Conservation (phyloP, 2,797 vertebrate species). For the Alauda arvensis region DNA sequence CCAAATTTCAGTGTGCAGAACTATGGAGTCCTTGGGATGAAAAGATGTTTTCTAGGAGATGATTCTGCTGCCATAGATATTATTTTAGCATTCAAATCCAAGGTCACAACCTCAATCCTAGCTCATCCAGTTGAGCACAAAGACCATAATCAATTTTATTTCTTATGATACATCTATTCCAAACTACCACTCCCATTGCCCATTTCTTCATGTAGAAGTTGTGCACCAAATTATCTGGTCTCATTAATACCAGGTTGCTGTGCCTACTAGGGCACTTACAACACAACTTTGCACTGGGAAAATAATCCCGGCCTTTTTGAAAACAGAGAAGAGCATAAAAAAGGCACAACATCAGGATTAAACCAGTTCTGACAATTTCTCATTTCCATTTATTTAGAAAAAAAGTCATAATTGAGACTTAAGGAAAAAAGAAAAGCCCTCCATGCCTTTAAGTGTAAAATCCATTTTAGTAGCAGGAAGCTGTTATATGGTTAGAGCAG, state of each 20-base stretch:
- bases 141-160: not conserved
- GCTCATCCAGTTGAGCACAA: not conserved
- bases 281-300: not conserved
- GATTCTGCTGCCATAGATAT: not conserved
- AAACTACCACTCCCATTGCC: not conserved
- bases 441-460: slow-evolving; percentile 85
- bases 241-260: not conserved
- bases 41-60: not conserved
- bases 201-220: not conserved
- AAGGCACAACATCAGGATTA: not conserved
- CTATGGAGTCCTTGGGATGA: not conserved
- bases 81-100: not conserved
- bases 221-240: not conserved
- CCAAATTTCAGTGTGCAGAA: not conserved
- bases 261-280: not conserved
- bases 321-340: not conserved
- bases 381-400: slow-evolving; percentile 53
- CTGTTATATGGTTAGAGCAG: slow-evolving; percentile 90
- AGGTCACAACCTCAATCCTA: not conserved
- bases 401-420: slow-evolving; percentile 52
- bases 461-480: slow-evolving; percentile 93
- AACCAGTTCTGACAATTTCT: slow-evolving; percentile 28
- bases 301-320: not conserved
- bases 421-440: slow-evolving; percentile 63
- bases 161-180: not conserved